phyloP scores from a whole-genome alignment of 2,113 vertebrate species.

The Willisornis vidua region DNA sequence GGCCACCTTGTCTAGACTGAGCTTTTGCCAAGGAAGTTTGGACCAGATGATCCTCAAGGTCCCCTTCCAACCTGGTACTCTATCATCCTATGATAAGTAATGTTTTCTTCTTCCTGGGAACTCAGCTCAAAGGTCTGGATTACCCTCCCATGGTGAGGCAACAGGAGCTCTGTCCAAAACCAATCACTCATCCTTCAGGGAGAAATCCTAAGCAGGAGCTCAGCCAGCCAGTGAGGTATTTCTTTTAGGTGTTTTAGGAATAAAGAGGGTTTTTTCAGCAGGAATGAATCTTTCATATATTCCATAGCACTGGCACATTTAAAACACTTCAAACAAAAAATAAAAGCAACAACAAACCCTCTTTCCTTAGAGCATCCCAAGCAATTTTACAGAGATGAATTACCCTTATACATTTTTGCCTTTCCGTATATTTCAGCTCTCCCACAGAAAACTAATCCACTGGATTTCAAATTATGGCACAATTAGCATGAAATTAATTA shows the following conservation, averaged over 20 bases:
- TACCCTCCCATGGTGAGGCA: background rate
- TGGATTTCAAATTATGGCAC: constrained; percentile 56
- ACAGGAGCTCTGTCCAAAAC: background rate
- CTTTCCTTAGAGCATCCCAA: background rate
- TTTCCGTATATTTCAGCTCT: constrained; percentile 39
- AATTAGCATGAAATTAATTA: constrained; percentile 68
- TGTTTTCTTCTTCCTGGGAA: background rate
- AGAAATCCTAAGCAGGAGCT: background rate
- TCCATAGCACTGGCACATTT: background rate
- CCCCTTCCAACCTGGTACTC: background rate
- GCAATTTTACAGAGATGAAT: constrained; percentile 54
- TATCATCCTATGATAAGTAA: background rate
- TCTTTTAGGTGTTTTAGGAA: background rate
- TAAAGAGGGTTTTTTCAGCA: background rate
- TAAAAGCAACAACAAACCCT: background rate
- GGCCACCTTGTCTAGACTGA: background rate
- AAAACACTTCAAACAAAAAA: background rate
- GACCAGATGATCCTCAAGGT: background rate
- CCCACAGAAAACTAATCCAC: constrained; percentile 54
- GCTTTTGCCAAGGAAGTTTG: background rate
- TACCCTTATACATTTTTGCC: constrained; percentile 31
- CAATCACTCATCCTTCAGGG: background rate
- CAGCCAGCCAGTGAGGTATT: background rate
- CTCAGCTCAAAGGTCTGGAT: background rate
- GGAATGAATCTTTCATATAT: background rate